Evolutionary conservation across 2,888 invertebrate genomes (phyloP), one percentile per base, ranked within the genome.

Genomic region (Elegia similella): DNA sequence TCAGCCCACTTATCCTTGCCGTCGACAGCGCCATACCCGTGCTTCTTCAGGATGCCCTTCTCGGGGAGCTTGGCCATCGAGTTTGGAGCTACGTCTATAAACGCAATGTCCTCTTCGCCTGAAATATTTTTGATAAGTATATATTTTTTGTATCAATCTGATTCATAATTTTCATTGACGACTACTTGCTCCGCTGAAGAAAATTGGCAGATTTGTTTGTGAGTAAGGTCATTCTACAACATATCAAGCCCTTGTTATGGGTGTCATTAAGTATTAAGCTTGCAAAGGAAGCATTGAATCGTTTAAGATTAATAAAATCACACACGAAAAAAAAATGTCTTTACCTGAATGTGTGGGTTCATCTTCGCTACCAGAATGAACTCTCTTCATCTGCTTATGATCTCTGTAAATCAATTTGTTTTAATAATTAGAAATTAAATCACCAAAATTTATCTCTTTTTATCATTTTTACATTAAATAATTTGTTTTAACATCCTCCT

Each of bases 31-130:
- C 95, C 95, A 70, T 96, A 95, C 71, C 96, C 96, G 73, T 95
- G 94, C 89, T 97, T 97, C 93, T 98, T 98, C 78, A 98, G 93
- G 82, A 98, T 98, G 60, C 98, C 98, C 89, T 97, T 97, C 91
- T 97, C 97, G 72, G 96, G 96, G 68, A 95, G 92, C 83, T 96
- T 95, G 60, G 94, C 91, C 80, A 95, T 93, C 75, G 94, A 95
- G 88, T 95, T 96, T 61, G 94, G 94, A 66, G 94, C 94, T 57
- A 96, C 93, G 85, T 96, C 96, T 80, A 96, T 95, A 88, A 96
- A 96, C 59, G 96, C 95, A 73, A 96, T 95, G 80, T 96, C 96
- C 86, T 96, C 96, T 86, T 95, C 95, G 55, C 94, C 94, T 94
- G 88, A 63, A 89, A 34, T 34, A 12, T 32, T 13, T 48, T 8